Percentiles rank a stretch among this genome's conserved stretches.
phyloP scores from a whole-genome alignment of 2,888 invertebrate genomes.

The Sicus ferrugineus region DNA sequence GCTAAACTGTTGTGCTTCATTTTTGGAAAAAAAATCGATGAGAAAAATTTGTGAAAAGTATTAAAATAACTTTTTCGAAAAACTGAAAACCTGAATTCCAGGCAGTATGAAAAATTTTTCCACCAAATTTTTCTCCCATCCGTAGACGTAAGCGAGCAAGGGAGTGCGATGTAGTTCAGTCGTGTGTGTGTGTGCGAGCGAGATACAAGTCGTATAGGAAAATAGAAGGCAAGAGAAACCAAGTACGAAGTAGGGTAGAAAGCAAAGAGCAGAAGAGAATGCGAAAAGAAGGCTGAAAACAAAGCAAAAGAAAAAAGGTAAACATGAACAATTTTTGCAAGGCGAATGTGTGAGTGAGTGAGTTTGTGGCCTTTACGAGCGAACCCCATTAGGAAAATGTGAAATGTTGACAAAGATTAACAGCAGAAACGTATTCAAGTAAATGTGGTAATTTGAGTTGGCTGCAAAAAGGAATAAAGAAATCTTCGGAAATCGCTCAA shows the following conservation, averaged over 20 bases:
- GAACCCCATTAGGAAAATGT: too few species aligned
- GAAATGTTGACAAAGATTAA: too few species aligned
- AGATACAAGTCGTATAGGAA: background rate
- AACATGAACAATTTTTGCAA: slow-evolving; percentile 19
- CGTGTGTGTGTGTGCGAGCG: slow-evolving; percentile 32
- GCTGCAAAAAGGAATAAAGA: too few species aligned
- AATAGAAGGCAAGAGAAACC: slow-evolving; percentile 8
- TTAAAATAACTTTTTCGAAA: slow-evolving; percentile 41
- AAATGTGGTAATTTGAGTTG: too few species aligned
- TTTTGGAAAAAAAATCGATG: slow-evolving; percentile 34
- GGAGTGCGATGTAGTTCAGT: slow-evolving; percentile 18
- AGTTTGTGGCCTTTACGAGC: too few species aligned
- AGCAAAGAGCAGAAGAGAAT: slow-evolving; percentile 1
- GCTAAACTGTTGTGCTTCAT: slow-evolving; percentile 29
- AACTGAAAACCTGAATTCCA: slow-evolving; percentile 52
- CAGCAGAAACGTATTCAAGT: too few species aligned
- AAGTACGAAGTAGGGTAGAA: slow-evolving; percentile 29
- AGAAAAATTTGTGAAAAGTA: slow-evolving; percentile 40
- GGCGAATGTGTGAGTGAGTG: slow-evolving; percentile 24
- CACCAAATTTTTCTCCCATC: slow-evolving; percentile 42
- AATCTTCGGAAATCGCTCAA: too few species aligned
- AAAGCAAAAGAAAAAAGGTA: slow-evolving; percentile 20
- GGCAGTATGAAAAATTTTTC: slow-evolving; percentile 49
- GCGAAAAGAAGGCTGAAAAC: slow-evolving; percentile 9
- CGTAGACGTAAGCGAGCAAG: slow-evolving; percentile 43